A percentile compares a stretch with the other conserved stretches of the same genome.
Conservation (phyloP, 2,797 vertebrate species). For the Amblyopsis hoosieri region DNA sequence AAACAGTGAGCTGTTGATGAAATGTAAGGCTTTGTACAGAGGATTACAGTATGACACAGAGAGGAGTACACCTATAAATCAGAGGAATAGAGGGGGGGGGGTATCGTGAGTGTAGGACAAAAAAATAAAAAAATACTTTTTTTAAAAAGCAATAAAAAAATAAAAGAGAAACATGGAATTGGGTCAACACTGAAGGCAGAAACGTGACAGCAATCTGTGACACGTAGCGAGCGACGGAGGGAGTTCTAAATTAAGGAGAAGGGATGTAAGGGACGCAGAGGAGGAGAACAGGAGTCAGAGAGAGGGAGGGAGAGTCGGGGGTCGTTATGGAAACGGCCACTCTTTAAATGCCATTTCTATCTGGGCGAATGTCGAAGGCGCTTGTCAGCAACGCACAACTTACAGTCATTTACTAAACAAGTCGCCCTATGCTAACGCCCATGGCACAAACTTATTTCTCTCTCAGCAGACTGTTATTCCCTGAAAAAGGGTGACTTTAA, state of each 20-base stretch:
- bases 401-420: slow-evolving; percentile 26
- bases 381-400: slow-evolving; percentile 53
- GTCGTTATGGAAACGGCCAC: slow-evolving; percentile 21
- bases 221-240: slow-evolving; percentile 61
- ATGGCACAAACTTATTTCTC: slow-evolving; percentile 5
- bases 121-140: slow-evolving; percentile 29
- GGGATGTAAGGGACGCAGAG: slow-evolving; percentile 19
- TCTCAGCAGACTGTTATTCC: slow-evolving; percentile 5
- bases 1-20: no score
- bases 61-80: slow-evolving; percentile 1
- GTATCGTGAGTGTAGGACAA: slow-evolving; percentile 62
- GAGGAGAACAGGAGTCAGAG: background rate
- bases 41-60: no score
- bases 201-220: slow-evolving; percentile 67
- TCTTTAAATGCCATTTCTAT: slow-evolving; percentile 60
- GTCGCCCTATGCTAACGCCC: slow-evolving; percentile 7
- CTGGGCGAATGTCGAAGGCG: slow-evolving; percentile 53
- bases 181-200: slow-evolving; percentile 81
- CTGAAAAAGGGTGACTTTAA: slow-evolving; percentile 41
- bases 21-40: no score
- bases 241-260: slow-evolving; percentile 11
- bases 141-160: slow-evolving; percentile 4
- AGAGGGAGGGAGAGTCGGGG: slow-evolving; percentile 56
- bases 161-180: slow-evolving; percentile 70
- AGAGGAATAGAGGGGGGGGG: slow-evolving; percentile 35